phyloP scores from a whole-genome alignment of 2,888 invertebrate species.

The Stegophylla sp. region DNA sequence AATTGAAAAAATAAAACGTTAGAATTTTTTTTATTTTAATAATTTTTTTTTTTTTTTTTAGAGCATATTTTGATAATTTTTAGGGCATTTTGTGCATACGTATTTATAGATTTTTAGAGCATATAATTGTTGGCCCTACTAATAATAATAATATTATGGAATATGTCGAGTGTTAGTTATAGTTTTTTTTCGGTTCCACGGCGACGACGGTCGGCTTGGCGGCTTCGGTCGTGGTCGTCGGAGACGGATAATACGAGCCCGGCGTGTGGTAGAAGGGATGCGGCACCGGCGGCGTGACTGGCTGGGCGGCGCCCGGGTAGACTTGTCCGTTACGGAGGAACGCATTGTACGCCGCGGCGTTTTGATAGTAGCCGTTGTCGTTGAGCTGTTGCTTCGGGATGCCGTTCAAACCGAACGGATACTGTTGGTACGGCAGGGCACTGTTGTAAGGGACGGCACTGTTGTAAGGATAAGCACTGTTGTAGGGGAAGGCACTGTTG shows the following conservation, averaged over 20 bases:
- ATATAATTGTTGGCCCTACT: too few species aligned
- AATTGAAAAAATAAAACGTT: too few species aligned
- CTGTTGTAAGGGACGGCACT: neutral
- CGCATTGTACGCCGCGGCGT: neutral
- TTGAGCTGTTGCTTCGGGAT: too few species aligned
- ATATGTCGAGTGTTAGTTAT: too few species aligned
- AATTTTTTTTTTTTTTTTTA: too few species aligned
- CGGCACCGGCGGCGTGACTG: constrained; percentile 25
- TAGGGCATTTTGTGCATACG: too few species aligned
- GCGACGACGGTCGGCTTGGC: constrained; percentile 5
- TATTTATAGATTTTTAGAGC: too few species aligned
- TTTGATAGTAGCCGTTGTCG: neutral
- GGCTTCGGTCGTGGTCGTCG: neutral
- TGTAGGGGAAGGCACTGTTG: neutral
- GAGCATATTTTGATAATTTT: too few species aligned
- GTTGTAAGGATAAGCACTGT: neutral
- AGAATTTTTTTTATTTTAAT: too few species aligned
- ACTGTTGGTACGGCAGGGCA: neutral
- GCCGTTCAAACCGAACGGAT: neutral
- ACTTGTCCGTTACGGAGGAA: neutral
- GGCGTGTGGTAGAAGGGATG: constrained; percentile 38
- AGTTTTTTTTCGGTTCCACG: neutral
- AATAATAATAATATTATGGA: too few species aligned
- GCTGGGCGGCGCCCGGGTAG: neutral
- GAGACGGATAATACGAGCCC: constrained; percentile 21